A percentile compares a stretch with the other conserved stretches of the same genome.
phyloP scores from a whole-genome alignment of 2,888 invertebrate species.

The Pseudanteris insignis region DNA sequence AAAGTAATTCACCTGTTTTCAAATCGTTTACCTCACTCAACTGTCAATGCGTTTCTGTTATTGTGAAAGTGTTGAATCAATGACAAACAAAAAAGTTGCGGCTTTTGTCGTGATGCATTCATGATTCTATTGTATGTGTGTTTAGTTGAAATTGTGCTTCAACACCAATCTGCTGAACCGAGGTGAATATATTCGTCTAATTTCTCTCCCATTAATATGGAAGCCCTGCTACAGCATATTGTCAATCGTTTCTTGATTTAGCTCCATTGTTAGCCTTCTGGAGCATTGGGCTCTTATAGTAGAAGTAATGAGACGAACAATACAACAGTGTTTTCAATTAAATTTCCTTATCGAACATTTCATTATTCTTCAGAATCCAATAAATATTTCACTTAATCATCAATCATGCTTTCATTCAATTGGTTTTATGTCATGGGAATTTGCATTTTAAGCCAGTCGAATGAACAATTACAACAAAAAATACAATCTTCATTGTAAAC shows the following conservation, averaged over 20 bases:
- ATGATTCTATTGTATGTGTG: conserved; percentile 6
- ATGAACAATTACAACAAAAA: too few species aligned
- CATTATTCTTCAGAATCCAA: not conserved
- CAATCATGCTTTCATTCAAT: too few species aligned
- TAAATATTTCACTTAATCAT: not conserved
- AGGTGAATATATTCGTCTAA: conserved; percentile 30
- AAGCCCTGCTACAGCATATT: conserved; percentile 12
- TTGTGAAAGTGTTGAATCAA: too few species aligned
- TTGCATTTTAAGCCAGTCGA: too few species aligned
- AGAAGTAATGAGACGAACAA: conserved; percentile 3
- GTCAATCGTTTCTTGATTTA: conserved; percentile 35
- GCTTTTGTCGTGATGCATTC: not conserved
- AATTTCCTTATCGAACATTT: not conserved
- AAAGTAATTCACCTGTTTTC: too few species aligned
- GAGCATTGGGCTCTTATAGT: conserved; percentile 11
- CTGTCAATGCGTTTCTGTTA: too few species aligned
- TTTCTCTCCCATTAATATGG: conserved; percentile 29
- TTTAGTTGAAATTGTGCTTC: conserved; percentile 4
- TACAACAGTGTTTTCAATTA: not conserved
- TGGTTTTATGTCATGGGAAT: too few species aligned
- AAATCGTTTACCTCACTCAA: too few species aligned
- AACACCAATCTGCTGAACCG: conserved; percentile 12
- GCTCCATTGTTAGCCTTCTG: conserved; percentile 21
- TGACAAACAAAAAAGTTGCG: too few species aligned
- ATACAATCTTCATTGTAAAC: too few species aligned